These are phyloP conservation scores for Meloidogyne exigua DNA, from an alignment of 1,140 invertebrate genomes.

Conservation along the genomic window DNA sequence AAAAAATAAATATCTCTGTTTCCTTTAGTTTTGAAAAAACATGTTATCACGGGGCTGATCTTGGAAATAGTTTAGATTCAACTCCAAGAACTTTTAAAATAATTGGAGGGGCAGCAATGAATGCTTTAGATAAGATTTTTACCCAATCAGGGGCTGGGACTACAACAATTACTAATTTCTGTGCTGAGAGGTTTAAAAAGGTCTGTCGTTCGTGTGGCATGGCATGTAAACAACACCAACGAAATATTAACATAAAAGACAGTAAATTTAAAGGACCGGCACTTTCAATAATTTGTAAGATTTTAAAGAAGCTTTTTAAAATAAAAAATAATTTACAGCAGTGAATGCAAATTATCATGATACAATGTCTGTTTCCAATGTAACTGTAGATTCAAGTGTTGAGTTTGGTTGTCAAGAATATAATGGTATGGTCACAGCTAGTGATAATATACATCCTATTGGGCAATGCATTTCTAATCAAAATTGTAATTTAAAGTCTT, in stretches of 20 bases:
- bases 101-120: conserved; percentile 1
- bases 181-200: not conserved
- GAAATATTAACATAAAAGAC: not conserved
- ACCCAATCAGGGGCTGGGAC: conserved; percentile 11
- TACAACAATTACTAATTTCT: conserved; percentile 12
- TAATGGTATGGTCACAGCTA: not conserved
- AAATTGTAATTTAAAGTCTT: not conserved
- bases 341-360: not conserved
- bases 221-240: not conserved
- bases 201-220: conserved; percentile 14
- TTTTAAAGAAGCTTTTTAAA: not conserved
- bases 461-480: not conserved
- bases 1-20: no score
- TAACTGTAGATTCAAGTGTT: not conserved
- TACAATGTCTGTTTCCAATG: not conserved
- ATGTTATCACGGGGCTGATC: not conserved
- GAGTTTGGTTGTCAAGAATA: not conserved
- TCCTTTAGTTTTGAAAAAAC: not conserved
- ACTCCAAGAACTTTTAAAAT: not conserved
- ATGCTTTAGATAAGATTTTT: conserved; percentile 14
- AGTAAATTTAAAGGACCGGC: not conserved
- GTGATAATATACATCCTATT: not conserved
- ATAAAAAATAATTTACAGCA: not conserved
- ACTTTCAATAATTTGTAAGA: not conserved
- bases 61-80: not conserved